These are phyloP conservation scores for Clarias macrocephalus DNA, from an alignment of 2,113 vertebrate species.

Conservation along the genomic window DNA sequence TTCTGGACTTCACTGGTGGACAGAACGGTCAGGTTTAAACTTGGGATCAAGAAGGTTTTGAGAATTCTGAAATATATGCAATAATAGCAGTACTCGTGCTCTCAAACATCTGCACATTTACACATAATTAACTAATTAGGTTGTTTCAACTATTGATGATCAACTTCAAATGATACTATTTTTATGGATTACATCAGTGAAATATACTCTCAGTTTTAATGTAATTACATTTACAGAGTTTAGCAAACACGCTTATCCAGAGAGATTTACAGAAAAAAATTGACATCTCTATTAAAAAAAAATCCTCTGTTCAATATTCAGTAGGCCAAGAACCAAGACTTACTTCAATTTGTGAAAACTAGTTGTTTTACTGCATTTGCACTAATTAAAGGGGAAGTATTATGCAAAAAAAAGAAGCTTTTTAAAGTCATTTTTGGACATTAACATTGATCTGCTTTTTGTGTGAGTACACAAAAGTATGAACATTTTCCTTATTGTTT, in stretches of 20 bases:
- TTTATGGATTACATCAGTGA: background rate
- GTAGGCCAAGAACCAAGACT: background rate
- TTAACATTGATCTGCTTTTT: too few relatives aligned
- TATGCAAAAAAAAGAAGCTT: too few relatives aligned
- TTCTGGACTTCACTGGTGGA: conserved; percentile 87
- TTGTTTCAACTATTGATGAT: background rate
- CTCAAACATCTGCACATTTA: background rate
- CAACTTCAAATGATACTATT: background rate
- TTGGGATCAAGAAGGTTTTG: background rate
- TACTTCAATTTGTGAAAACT: background rate
- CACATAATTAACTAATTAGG: too few relatives aligned
- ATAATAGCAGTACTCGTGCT: background rate
- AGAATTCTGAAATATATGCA: too few relatives aligned
- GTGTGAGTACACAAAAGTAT: too few relatives aligned
- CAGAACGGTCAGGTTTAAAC: background rate
- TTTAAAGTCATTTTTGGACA: too few relatives aligned
- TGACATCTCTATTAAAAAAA: background rate
- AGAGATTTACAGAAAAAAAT: too few relatives aligned
- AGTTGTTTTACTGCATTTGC: background rate
- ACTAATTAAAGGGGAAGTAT: background rate
- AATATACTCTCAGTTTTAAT: background rate
- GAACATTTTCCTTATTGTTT: too few relatives aligned
- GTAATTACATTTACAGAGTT: background rate
- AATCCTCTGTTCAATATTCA: background rate
- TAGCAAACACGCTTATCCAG: background rate